Evolutionary conservation across 2,888 invertebrate species (phyloP), one percentile per base, ranked within the genome.

Genomic region (Fissipunctia ypsillon): DNA sequence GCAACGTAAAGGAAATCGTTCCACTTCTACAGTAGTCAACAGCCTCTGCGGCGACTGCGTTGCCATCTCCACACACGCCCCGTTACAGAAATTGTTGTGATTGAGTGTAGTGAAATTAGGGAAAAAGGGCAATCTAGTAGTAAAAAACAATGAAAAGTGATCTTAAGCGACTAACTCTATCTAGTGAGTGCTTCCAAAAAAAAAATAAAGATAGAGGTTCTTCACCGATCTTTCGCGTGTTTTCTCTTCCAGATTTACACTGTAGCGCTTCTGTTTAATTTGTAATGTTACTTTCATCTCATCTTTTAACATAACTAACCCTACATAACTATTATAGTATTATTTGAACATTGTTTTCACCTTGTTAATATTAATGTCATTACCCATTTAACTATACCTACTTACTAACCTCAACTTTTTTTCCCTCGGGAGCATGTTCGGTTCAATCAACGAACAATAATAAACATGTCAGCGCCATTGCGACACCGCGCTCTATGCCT

Each of bases 171-270:
- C 52, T 65, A 65, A 22, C 52, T 2, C 38, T 65, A 65, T 65
- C 52, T 65, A 65, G 65, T 38, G 65, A 65, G 50, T 65, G 65
- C 25, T 38, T 65, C 25, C 19, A 38, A 65, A 65, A 65, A 35
- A 65, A 52, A 4, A n/a, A n/a, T n/a, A 22, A 45, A 45, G 19
- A 45, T 45, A 22, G 45, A 64, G 64, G 64, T 9, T 64, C 50
- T n/a, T 64, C 64, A 50, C 64, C 50, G 35, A 35, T 64, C n/a
- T 64, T 50, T 50, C 35, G 14, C n/a, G 52, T 64, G n/a, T 64
- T 64, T 38, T 64, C 64, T 38, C 64, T 64, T 35, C 64, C 64
- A 38, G 64, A 64, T 64, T 61, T 61, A 25, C 25, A 61, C 61
- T 61, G 61, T 61, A 28, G 61, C 19, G 43, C 43, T 19, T 61